Evolutionary conservation across 2,113 vertebrate species (phyloP).

Genomic region (Pogonocichla stellata): DNA sequence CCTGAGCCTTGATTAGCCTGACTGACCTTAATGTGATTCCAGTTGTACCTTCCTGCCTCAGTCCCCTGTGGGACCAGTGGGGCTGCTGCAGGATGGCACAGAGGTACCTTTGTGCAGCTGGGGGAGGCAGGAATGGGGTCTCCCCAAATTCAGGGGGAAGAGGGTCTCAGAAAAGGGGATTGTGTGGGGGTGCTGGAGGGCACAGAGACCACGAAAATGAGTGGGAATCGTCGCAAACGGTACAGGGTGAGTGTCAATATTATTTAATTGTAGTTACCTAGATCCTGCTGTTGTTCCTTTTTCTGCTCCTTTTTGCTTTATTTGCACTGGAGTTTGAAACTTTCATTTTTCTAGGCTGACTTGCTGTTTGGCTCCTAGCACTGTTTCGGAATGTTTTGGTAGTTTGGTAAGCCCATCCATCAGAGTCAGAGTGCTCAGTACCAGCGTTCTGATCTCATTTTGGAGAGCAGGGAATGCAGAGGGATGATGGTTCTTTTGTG

Average conservation of each 20-base stretch:
- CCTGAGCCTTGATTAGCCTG: neutral
- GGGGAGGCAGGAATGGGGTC: neutral
- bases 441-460: neutral
- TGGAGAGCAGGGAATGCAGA: neutral
- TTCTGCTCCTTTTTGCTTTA: neutral
- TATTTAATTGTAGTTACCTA: neutral
- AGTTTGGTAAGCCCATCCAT: neutral
- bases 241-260: neutral
- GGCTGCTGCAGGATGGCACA: neutral
- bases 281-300: neutral
- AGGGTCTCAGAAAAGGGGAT: neutral
- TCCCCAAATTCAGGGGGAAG: neutral
- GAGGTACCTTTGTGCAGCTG: neutral
- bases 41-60: neutral
- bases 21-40: neutral
- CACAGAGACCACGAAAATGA: neutral
- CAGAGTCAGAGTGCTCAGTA: fast-evolving
- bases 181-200: neutral
- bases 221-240: neutral
- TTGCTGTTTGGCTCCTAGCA: neutral
- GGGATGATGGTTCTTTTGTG: neutral
- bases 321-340: constrained; percentile 14
- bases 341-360: neutral
- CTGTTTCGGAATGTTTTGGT: neutral
- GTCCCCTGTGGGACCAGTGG: fast-evolving